phyloP scores from a whole-genome alignment of 2,888 invertebrate species.

The Theristus sp. region DNA sequence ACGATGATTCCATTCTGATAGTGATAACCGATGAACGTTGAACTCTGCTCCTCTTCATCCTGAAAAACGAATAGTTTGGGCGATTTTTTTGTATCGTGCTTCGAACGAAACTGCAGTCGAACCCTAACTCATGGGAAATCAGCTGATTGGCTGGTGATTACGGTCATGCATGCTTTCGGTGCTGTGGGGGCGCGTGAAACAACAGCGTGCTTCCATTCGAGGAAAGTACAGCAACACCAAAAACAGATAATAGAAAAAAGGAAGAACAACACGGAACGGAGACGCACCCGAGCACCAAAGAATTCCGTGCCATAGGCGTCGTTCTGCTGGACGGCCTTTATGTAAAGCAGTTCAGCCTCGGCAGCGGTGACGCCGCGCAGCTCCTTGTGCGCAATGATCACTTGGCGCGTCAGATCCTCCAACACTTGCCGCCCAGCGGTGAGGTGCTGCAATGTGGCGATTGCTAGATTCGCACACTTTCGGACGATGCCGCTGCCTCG shows the following conservation, averaged over 20 bases:
- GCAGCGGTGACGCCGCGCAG: constrained; percentile 35
- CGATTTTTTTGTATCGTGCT: too few species aligned
- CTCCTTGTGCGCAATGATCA: constrained; percentile 30
- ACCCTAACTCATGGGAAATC: too few species aligned
- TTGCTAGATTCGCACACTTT: not conserved
- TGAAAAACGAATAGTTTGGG: constrained; percentile 34
- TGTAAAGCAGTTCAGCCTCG: constrained; percentile 11
- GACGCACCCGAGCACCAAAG: constrained; percentile 52
- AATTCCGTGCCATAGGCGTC: constrained; percentile 91
- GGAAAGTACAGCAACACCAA: too few species aligned
- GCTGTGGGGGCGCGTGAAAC: too few species aligned
- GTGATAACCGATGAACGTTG: constrained; percentile 55
- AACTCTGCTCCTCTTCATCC: constrained; percentile 62
- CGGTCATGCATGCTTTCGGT: too few species aligned
- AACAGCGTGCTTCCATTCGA: too few species aligned
- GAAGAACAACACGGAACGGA: not conserved
- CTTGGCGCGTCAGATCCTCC: constrained; percentile 54
- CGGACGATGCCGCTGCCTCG: too few species aligned
- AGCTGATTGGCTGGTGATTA: too few species aligned
- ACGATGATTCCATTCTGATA: constrained; percentile 73
- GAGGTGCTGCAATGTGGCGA: constrained; percentile 14
- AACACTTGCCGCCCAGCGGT: constrained; percentile 15
- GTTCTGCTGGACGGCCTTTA: not conserved
- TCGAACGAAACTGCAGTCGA: too few species aligned
- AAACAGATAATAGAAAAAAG: too few species aligned